Conservation (phyloP, 2,888 invertebrate species). For the Artemia sinica region DNA sequence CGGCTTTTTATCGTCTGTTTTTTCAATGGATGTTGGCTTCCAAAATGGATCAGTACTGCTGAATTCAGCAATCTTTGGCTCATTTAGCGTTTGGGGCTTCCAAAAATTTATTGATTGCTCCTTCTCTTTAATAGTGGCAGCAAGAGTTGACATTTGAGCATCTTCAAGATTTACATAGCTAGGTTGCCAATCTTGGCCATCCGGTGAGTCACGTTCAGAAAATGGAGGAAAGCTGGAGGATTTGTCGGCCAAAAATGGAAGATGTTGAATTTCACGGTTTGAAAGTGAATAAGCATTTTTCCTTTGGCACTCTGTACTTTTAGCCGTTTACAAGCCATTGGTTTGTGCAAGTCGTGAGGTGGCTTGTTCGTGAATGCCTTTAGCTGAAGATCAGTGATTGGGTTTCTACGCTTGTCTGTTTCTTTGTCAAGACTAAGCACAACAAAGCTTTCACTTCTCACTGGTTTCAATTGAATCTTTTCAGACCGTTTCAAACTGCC, state of each 20-base stretch:
- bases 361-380: conserved; percentile 16
- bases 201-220: conserved; percentile 17
- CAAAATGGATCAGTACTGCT: neutral
- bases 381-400: conserved; percentile 13
- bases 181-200: conserved; percentile 22
- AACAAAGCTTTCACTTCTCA: conserved; percentile 13
- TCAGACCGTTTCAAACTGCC: conserved; percentile 7
- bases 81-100: conserved; percentile 20
- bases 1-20: neutral
- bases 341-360: conserved; percentile 19
- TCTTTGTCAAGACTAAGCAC: conserved; percentile 8
- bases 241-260: neutral
- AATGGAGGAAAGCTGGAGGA: conserved; percentile 5
- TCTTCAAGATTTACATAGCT: conserved; percentile 22
- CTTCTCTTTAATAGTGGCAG: conserved; percentile 20
- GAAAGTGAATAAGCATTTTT: conserved; percentile 6
- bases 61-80: neutral
- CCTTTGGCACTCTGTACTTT: neutral
- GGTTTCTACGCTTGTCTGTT: neutral
- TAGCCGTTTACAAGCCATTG: conserved; percentile 14
- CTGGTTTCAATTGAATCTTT: neutral
- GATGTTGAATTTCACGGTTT: conserved; percentile 1
- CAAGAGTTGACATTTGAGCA: conserved; percentile 20
- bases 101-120: conserved; percentile 21
- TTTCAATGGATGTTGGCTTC: conserved; percentile 1